Percentiles rank a stretch among this genome's conserved stretches.
Evolutionary conservation across 2,113 vertebrate species (phyloP).

Genomic region (Chionomys nivalis): DNA sequence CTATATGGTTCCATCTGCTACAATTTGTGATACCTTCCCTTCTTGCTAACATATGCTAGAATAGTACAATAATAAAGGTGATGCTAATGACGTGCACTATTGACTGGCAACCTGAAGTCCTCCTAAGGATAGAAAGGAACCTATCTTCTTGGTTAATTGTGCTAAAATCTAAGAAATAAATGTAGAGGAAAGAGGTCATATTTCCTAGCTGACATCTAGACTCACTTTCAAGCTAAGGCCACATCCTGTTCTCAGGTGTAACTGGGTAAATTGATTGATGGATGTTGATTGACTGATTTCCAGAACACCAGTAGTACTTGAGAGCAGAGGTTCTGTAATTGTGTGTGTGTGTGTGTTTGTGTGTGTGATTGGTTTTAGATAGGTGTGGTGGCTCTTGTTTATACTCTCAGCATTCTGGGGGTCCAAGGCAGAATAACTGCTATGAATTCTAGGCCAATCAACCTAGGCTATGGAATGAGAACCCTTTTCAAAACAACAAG

Average conservation of each 20-base stretch:
- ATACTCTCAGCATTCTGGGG: neutral
- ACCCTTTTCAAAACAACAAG: neutral
- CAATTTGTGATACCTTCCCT: conserved; percentile 46
- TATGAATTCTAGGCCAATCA: neutral
- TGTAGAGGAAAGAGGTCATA: neutral
- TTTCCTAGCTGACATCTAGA: conserved; percentile 30
- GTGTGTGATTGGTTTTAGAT: neutral
- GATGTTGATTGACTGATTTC: conserved; percentile 20
- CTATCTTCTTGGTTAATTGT: conserved; percentile 7
- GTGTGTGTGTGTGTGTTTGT: neutral
- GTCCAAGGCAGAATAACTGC: neutral
- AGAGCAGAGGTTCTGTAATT: conserved; percentile 4
- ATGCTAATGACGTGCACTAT: neutral
- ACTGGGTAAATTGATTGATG: neutral
- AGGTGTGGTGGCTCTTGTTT: neutral
- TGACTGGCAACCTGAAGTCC: neutral
- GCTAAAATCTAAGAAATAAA: conserved; percentile 34
- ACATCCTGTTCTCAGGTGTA: neutral
- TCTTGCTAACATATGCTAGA: conserved; percentile 12
- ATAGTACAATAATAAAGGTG: conserved; percentile 35
- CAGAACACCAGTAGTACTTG: conserved; percentile 28
- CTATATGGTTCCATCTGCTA: conserved; percentile 29
- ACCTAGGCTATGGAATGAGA: neutral
- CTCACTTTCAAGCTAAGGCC: neutral
- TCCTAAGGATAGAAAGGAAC: conserved; percentile 22